A percentile compares a stretch with the other conserved stretches of the same genome.
Conservation (phyloP, 2,113 vertebrate species). For the Sebastes schlegelii region DNA sequence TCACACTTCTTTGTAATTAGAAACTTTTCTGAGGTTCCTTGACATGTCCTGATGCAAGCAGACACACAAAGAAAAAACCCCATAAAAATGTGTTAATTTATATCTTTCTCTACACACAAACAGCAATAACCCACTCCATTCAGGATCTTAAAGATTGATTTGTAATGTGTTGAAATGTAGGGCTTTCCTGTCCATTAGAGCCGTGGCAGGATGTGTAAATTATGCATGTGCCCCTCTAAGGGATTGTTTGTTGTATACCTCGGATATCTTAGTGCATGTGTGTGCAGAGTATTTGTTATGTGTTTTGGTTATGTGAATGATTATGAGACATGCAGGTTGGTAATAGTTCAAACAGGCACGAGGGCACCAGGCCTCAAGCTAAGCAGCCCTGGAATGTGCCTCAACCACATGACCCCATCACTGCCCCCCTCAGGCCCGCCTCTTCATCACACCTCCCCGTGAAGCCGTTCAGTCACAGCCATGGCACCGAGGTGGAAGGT, state of each 20-base stretch:
- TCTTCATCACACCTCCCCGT: slow-evolving; percentile 28
- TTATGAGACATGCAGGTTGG: neutral
- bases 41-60: neutral
- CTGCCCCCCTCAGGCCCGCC: slow-evolving; percentile 16
- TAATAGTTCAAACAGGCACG: slow-evolving; percentile 19
- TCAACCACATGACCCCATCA: slow-evolving; percentile 52
- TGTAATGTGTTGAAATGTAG: neutral
- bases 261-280: no score
- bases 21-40: neutral
- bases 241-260: neutral
- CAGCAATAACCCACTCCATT: neutral
- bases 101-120: neutral
- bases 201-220: slow-evolving; percentile 55
- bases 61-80: neutral
- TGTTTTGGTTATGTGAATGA: slow-evolving; percentile 12
- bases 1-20: no score
- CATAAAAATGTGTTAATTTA: neutral
- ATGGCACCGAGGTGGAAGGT: neutral
- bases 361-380: slow-evolving; percentile 24
- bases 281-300: neutral
- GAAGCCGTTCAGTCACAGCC: slow-evolving; percentile 4
- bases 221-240: slow-evolving; percentile 36
- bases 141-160: neutral
- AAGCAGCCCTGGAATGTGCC: slow-evolving; percentile 66
- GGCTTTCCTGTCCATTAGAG: slow-evolving; percentile 36